Evolutionary conservation across 2,797 vertebrate genomes (phyloP).

Genomic region (Platalea minor): DNA sequence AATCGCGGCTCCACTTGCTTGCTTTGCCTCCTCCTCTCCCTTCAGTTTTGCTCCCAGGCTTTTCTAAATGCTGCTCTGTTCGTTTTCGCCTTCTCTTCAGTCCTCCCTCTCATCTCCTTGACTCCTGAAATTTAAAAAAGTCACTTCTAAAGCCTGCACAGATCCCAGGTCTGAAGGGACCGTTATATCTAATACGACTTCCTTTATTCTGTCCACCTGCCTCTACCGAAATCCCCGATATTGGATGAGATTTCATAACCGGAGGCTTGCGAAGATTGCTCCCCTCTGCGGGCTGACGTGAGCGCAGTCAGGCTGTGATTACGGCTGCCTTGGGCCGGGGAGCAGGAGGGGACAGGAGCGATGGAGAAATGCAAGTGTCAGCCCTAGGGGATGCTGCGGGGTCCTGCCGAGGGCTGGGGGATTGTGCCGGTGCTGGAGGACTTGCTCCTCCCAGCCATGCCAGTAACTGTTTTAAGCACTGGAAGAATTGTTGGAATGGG

Average conservation of each 20-base stretch:
- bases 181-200: rapidly evolving
- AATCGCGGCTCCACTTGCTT: rapidly evolving
- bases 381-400: background rate
- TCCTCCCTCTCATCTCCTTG: background rate
- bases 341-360: background rate
- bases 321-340: background rate
- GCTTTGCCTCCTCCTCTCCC: background rate
- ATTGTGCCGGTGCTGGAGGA: background rate
- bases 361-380: rapidly evolving
- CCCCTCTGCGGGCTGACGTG: background rate
- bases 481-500: background rate
- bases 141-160: background rate
- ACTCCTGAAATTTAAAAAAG: background rate
- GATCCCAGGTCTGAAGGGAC: background rate
- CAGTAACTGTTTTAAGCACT: no score
- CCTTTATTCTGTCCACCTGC: background rate
- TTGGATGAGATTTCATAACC: rapidly evolving
- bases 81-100: background rate
- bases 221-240: rapidly evolving
- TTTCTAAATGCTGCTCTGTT: background rate
- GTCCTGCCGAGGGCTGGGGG: no score
- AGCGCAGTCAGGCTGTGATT: background rate
- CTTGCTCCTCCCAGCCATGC: background rate
- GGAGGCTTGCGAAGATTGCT: background rate
- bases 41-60: background rate